These are phyloP conservation scores for Scaptomyza polygonia DNA, from an alignment of 2,888 invertebrate genomes.

Conservation along the genomic window DNA sequence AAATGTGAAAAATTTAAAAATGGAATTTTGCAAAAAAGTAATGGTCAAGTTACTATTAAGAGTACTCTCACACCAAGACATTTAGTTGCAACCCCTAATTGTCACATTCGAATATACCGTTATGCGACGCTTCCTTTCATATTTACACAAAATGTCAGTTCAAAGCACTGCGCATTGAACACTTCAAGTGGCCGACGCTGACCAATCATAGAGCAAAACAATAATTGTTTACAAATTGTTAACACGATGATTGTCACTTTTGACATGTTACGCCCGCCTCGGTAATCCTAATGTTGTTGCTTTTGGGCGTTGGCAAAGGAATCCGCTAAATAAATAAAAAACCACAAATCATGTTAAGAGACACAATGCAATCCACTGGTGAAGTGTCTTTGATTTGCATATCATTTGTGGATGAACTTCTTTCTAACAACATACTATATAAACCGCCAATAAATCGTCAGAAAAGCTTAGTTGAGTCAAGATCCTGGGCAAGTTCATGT, in stretches of 20 bases:
- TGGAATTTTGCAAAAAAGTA: slow-evolving; percentile 1
- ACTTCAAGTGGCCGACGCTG: slow-evolving; percentile 50
- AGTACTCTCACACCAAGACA: neutral
- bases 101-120: slow-evolving; percentile 24
- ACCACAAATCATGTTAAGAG: slow-evolving; percentile 64
- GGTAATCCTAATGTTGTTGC: slow-evolving; percentile 27
- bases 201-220: slow-evolving; percentile 78
- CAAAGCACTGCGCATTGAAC: too few species aligned
- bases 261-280: slow-evolving; percentile 66
- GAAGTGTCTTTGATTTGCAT: slow-evolving; percentile 80
- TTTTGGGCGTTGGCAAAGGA: slow-evolving; percentile 15
- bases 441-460: slow-evolving; percentile 47
- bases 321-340: slow-evolving; percentile 67
- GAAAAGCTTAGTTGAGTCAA: slow-evolving; percentile 29
- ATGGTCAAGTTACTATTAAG: neutral
- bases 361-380: slow-evolving; percentile 42
- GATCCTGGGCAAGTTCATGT: slow-evolving; percentile 42
- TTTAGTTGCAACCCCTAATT: slow-evolving; percentile 47
- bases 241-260: slow-evolving; percentile 77
- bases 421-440: slow-evolving; percentile 38
- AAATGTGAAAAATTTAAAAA: neutral
- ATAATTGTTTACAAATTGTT: slow-evolving; percentile 82
- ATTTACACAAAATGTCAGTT: slow-evolving; percentile 73
- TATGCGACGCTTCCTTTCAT: slow-evolving; percentile 43
- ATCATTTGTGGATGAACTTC: slow-evolving; percentile 70